These are phyloP conservation scores for Bujurquina vittata DNA, from an alignment of 2,113 vertebrate species.

Conservation along the genomic window DNA sequence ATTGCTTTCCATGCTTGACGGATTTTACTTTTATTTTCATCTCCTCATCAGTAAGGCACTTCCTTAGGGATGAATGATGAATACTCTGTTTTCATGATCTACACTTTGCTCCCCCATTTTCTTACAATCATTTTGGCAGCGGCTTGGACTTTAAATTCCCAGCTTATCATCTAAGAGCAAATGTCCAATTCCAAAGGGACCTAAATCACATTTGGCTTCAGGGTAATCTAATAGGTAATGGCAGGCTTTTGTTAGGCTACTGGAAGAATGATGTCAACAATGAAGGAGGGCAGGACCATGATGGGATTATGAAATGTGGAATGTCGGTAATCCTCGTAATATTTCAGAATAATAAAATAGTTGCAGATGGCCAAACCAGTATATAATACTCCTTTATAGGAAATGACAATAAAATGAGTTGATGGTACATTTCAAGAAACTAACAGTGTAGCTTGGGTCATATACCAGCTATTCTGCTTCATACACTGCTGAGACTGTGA, in stretches of 20 bases:
- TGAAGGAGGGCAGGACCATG: conserved; percentile 33
- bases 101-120: conserved; percentile 17
- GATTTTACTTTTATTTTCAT: conserved; percentile 46
- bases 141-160: conserved; percentile 23
- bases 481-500: conserved; percentile 10
- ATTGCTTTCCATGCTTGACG: conserved; percentile 35
- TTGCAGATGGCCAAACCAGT: background rate
- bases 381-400: conserved; percentile 19
- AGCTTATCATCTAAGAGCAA: conserved; percentile 56
- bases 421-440: conserved; percentile 37
- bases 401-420: conserved; percentile 41
- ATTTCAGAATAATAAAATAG: conserved; percentile 43
- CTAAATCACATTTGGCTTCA: conserved; percentile 67
- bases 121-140: conserved; percentile 25
- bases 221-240: conserved; percentile 65
- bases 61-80: conserved; percentile 44
- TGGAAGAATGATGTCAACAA: conserved; percentile 47
- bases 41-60: conserved; percentile 21
- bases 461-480: background rate
- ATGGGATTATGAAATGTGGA: conserved; percentile 65
- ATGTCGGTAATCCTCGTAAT: conserved; percentile 56
- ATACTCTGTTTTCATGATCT: conserved; percentile 33
- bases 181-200: conserved; percentile 52
- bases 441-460: conserved; percentile 17
- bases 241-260: conserved; percentile 53